phyloP scores from a whole-genome alignment of 1,140 invertebrate genomes.

The Aphelenchoides avenae region DNA sequence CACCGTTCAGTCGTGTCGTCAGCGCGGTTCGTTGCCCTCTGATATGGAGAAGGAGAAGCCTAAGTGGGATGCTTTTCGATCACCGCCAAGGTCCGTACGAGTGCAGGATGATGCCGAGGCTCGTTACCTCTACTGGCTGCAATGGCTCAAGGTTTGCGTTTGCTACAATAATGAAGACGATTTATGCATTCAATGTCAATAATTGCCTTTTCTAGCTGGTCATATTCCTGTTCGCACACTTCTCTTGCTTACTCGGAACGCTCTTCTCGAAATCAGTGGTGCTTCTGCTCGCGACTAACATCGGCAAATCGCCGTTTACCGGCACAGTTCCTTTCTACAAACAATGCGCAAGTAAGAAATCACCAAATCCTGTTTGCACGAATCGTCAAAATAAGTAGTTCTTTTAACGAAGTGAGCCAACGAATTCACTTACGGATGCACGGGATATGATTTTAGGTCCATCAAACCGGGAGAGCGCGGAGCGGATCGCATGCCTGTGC shows the following conservation, averaged over 20 bases:
- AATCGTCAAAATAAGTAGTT: not conserved
- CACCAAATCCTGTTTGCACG: slow-evolving; percentile 5
- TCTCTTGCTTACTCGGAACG: slow-evolving; percentile 23
- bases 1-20: too few relatives aligned
- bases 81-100: slow-evolving; percentile 13
- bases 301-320: slow-evolving; percentile 5
- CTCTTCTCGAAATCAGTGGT: slow-evolving; percentile 23
- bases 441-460: slow-evolving; percentile 22
- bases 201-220: slow-evolving; percentile 25
- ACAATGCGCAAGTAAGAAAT: slow-evolving; percentile 12
- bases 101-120: slow-evolving; percentile 10
- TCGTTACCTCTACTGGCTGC: slow-evolving; percentile 22
- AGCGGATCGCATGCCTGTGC: slow-evolving; percentile 20
- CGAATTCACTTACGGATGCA: too few relatives aligned
- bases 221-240: slow-evolving; percentile 19
- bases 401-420: too few relatives aligned
- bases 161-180: slow-evolving; percentile 1
- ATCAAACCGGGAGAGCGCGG: slow-evolving; percentile 12
- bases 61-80: slow-evolving; percentile 25
- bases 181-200: slow-evolving; percentile 19
- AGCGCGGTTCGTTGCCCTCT: not conserved
- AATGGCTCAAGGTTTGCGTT: slow-evolving; percentile 22
- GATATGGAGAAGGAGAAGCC: not conserved
- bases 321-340: slow-evolving; percentile 13
- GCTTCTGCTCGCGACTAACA: slow-evolving; percentile 28